Evolutionary conservation across 2,113 vertebrate genomes (phyloP).

Genomic region (Oreocharis arfaki): DNA sequence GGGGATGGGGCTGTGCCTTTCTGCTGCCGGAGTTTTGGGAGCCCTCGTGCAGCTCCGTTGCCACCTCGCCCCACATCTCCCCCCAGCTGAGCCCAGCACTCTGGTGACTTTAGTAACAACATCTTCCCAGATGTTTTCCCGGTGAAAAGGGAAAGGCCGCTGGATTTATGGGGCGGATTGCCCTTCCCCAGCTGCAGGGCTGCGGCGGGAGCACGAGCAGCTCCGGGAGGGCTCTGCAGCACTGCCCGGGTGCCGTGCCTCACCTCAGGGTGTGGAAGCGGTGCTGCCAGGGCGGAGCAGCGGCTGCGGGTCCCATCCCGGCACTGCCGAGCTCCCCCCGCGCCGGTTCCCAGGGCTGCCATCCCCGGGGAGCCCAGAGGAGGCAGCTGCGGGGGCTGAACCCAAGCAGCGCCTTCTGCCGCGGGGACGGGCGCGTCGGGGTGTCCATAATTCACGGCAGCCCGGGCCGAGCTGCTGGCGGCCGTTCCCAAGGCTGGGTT

Average conservation of each 20-base stretch:
- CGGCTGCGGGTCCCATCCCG: accelerated
- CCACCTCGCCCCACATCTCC: neutral
- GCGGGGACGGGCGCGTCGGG: accelerated
- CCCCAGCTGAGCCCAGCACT: neutral
- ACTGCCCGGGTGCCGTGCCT: accelerated
- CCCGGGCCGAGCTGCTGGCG: neutral
- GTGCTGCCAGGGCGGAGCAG: neutral
- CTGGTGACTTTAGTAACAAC: neutral
- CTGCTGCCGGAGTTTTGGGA: accelerated
- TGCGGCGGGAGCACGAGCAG: accelerated
- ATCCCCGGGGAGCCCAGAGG: neutral
- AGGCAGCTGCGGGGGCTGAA: constrained; percentile 40
- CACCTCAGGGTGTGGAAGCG: accelerated
- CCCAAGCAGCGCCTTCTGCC: constrained; percentile 57
- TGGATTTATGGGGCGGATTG: neutral
- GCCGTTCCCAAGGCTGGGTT: neutral
- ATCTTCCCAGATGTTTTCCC: accelerated
- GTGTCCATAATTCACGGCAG: neutral
- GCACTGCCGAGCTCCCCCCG: neutral
- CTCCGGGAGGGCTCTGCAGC: accelerated
- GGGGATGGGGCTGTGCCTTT: neutral
- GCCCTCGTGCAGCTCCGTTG: accelerated
- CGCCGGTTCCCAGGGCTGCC: neutral
- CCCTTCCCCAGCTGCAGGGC: neutral
- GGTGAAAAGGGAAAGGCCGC: neutral